Evolutionary conservation across 2,113 vertebrate species (phyloP), one percentile per base, ranked within the genome.

Genomic region (Sphaerodactylus townsendi): DNA sequence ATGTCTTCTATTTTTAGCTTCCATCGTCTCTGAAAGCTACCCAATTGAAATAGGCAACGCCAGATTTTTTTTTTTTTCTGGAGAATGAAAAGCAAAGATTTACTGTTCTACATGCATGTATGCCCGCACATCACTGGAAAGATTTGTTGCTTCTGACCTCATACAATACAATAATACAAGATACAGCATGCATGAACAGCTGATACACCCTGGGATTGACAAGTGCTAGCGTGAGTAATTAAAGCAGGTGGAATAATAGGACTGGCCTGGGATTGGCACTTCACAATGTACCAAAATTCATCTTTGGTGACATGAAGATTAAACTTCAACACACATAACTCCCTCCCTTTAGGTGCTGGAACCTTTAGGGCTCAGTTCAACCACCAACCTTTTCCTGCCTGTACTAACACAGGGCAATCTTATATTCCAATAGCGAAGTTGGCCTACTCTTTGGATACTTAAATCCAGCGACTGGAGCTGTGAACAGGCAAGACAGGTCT

Each of bases 191-290:
- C 86, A 90, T 90, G 83, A 87, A 91, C 74, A 92, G 86, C 84
- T 85, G 90, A 93, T 91, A 89, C 90, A 90, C 90, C 91, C 88
- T 96, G 90, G 82, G 88, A 87, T 93, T 91, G 92, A 92, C 92
- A 92, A 93, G 93, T 90, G 91, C 90, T 89, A 89, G 46, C 91
- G 93, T 80, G 93, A 83, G 85, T 93, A 94, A 93, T 94, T 91
- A 95, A 84, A 82, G 85, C 87, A 93, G 89, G 83, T 90, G 87
- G 88, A 92, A 92, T 77, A 91, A 87, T 88, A 80, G 88, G 91
- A 88, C 79, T 85, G 86, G 88, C 91, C 88, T 90, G 85, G 83
- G 93, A 92, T 90, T 87, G 53, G 86, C 87, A 84, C 93, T 90
- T 88, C 90, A n/a, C n/a, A n/a, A n/a, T n/a, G n/a, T n/a, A n/a